A percentile compares a stretch with the other conserved stretches of the same genome.
Conservation (phyloP, 2,888 invertebrate genomes). For the Meteorus cinctellus region DNA sequence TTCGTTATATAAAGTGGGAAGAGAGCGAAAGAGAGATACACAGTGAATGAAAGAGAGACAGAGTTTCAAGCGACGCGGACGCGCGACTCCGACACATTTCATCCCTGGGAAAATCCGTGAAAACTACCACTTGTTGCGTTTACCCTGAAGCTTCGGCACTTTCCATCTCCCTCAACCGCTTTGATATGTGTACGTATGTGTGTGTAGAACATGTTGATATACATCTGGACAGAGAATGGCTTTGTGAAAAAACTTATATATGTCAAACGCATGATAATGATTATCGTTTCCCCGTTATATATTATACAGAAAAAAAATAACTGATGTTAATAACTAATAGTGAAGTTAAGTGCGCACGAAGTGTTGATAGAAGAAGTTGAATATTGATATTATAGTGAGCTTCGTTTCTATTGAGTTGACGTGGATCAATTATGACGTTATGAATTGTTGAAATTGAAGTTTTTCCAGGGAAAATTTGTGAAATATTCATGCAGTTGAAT, state of each 20-base stretch:
- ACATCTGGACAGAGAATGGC: neutral
- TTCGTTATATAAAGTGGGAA: conserved; percentile 5
- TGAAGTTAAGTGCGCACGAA: no score
- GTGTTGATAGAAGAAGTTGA: no score
- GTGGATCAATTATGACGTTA: no score
- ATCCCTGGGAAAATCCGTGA: conserved; percentile 72
- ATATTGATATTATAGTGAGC: no score
- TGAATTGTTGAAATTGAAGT: no score
- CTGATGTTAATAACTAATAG: no score
- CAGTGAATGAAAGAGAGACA: conserved; percentile 30
- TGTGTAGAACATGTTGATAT: conserved; percentile 29
- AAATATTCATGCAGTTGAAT: no score
- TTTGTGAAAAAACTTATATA: neutral
- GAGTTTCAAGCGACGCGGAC: conserved; percentile 6
- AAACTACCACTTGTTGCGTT: conserved; percentile 73
- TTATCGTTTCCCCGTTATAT: neutral
- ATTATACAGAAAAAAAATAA: no score
- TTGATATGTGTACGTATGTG: conserved; percentile 35
- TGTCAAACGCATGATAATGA: conserved; percentile 17
- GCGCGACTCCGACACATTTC: conserved; percentile 60
- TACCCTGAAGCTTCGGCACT: conserved; percentile 53
- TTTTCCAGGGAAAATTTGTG: no score
- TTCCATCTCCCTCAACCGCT: conserved; percentile 39
- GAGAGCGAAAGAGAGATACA: neutral
- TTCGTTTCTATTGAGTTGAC: no score